These are phyloP conservation scores for Bombus balteatus DNA, from an alignment of 1,140 invertebrate species.

Conservation along the genomic window DNA sequence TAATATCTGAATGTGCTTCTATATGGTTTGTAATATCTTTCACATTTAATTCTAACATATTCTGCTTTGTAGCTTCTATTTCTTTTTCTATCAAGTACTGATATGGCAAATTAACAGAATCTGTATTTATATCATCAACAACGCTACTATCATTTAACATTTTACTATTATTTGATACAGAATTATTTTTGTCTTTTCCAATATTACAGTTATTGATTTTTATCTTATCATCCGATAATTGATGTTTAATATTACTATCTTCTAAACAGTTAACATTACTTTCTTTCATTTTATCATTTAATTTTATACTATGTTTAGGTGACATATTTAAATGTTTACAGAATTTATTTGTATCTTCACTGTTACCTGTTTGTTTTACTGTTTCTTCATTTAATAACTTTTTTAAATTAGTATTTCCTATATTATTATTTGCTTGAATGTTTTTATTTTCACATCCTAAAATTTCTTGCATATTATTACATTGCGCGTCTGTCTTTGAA, in stretches of 20 bases:
- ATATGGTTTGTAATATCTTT: not conserved
- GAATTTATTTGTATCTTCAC: not conserved
- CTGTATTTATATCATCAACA: constrained; percentile 52
- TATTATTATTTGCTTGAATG: not conserved
- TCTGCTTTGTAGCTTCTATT: constrained; percentile 66
- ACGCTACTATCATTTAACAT: constrained; percentile 36
- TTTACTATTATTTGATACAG: not conserved
- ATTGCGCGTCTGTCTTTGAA: not conserved
- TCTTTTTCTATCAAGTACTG: constrained; percentile 79
- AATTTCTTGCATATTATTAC: not conserved
- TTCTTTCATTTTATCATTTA: not conserved
- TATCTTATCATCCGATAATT: not conserved
- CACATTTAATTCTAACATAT: not conserved
- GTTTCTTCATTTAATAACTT: not conserved
- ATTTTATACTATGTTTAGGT: not conserved
- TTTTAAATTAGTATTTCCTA: not conserved
- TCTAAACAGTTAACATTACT: constrained; percentile 1
- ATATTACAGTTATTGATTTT: not conserved
- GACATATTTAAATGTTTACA: not conserved
- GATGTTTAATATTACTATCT: not conserved
- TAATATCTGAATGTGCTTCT: not conserved
- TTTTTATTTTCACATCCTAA: not conserved
- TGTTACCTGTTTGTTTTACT: not conserved
- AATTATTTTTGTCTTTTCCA: not conserved
- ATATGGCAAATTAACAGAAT: constrained; percentile 74